Conservation (phyloP, 2,888 invertebrate species). For the Oscheius onirici region DNA sequence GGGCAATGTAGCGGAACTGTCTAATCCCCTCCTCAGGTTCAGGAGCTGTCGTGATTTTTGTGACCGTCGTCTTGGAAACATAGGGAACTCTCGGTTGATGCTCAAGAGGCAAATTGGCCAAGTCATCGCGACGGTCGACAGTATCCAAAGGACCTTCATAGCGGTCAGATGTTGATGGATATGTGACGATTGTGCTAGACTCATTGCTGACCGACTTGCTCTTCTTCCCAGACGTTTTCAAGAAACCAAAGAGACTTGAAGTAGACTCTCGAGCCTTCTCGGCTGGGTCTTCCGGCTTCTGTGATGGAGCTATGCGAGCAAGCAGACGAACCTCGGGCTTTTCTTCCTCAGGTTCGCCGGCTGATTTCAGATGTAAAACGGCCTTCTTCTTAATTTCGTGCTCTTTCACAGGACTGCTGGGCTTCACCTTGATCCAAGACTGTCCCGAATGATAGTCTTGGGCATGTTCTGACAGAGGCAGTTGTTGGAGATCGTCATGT, state of each 20-base stretch:
- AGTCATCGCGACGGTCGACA: background rate
- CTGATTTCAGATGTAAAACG: background rate
- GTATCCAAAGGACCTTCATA: constrained; percentile 11
- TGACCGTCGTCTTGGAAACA: background rate
- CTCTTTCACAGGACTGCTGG: background rate
- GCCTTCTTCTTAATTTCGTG: constrained; percentile 2
- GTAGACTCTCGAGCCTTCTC: background rate
- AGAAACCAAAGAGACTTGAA: background rate
- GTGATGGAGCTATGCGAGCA: constrained; percentile 26
- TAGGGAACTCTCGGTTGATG: background rate
- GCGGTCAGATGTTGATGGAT: background rate
- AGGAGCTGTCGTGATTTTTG: background rate
- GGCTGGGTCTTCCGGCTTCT: background rate
- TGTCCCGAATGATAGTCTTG: constrained; percentile 39
- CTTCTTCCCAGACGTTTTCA: too few relatives aligned
- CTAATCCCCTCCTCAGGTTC: constrained; percentile 13
- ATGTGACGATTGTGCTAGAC: background rate
- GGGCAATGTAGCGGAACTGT: constrained; percentile 34
- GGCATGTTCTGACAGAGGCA: constrained; percentile 33
- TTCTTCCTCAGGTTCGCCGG: background rate
- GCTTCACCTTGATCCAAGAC: background rate
- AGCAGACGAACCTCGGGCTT: constrained; percentile 32
- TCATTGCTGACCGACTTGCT: too few relatives aligned
- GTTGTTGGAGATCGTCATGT: constrained; percentile 24
- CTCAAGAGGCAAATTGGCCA: background rate